Evolutionary conservation across 2,888 invertebrate genomes (phyloP), one percentile per base, ranked within the genome.

Genomic region (Zeuzera pyrina): DNA sequence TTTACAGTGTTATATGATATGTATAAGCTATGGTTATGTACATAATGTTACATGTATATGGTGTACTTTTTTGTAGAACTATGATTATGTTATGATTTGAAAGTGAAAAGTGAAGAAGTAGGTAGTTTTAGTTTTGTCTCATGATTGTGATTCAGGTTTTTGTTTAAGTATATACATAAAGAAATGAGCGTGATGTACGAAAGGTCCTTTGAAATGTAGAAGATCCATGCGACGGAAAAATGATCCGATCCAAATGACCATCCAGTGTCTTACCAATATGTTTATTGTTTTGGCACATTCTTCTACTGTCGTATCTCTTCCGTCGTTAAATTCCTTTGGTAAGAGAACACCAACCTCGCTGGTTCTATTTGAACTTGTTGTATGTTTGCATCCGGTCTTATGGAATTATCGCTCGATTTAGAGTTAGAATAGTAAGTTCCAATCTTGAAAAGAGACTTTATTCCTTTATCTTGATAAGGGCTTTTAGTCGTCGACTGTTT

Each of bases 401-500:
- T 83, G 1, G 77, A 77, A 42, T 83, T 83, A 37, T 81, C 79
- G 35, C 60, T 76, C 10, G 77, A 65, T 36, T 81, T 78, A n/a
- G n/a, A n/a, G n/a, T 60, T 57, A 58, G 76, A 73, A 12, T 81
- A 74, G 42, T 79, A 84, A 0, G 84, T 83, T 15, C 84, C 84
- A 42, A 84, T 63, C 44, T 84, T 84, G 55, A 78, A 84, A 6
- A 77, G 50, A 1, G 76, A 61, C 34, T 72, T 71, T 1, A 72
- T 43, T 14, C 59, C 66, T 40, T 84, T 84, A 21, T 73, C 74
- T 36, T 63, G 61, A 36, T 68, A 74, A 2, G 78, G 73, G 36
- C 69, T 86, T 62, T 85, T 86, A 4, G 88, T 88, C 1, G 89
- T 87, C 30, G 73, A 57, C 52, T 69, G 51, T 35, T 64, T 59